Evolutionary conservation across 2,888 invertebrate genomes (phyloP), one percentile per base, ranked within the genome.

Genomic region (Tigriopus californicus): DNA sequence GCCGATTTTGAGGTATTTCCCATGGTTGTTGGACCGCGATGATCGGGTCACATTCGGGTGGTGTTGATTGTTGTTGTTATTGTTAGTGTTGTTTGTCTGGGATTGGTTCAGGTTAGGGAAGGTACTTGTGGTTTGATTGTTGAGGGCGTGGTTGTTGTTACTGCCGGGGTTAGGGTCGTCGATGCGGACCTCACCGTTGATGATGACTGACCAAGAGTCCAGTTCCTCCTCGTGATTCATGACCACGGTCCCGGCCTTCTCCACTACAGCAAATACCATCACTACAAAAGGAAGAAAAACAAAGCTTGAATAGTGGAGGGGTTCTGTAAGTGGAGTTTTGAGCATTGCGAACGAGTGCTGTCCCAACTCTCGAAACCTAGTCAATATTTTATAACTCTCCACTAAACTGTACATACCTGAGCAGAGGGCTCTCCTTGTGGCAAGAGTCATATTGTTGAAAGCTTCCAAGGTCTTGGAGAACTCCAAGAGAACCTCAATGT

Each of bases 181-280:
- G 63, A 97, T 85, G 72, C 94, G 92, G 25, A 98, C 95, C 68
- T 86, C 84, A 6, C 98, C 98, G 75, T 98, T 97, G 61, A 98
- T 91, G 61, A 98, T 80, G 60, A 98, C 97, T 61, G 92, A 92
- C 97, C 97, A 97, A 33, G 95, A 92, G 74, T 98, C 98, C 68
- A 98, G 78, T 75, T 94, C 92, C 73, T 98, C 97, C 15, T 92
- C 92, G 74, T 98, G 89, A 70, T 90, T 91, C 83, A 98, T 89
- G 6, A 98, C 95, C 62, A 92, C 80, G 41, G 95, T 97, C 33
- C 90, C 92, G 44, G 92, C 87, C 69, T 92, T 90, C 70, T 95
- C 94, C 25, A 98, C 97, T 1, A 95, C 92, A 2, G 97, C 98
- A 74, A 97, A 97, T 33, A 97, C 70, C 68, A 60, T 55, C 42